Conservation (phyloP, 2,797 vertebrate species). For the Eutrigla gurnardus region DNA sequence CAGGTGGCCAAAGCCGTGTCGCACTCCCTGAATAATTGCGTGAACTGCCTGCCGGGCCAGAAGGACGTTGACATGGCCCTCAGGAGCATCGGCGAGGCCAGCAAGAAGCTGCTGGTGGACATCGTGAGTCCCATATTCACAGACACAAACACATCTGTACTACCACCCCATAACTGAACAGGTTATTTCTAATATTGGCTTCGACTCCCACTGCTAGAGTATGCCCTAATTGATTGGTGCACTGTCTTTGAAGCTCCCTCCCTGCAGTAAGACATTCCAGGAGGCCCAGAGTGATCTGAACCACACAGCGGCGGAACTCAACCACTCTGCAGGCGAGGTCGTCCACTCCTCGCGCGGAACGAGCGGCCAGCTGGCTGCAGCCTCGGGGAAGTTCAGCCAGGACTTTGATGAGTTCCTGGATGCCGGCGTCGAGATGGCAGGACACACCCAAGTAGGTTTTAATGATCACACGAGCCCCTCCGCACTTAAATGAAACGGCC, state of each 20-base stretch:
- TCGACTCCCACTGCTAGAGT: slow-evolving; percentile 8
- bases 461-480: slow-evolving; percentile 21
- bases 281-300: slow-evolving; percentile 98
- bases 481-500: slow-evolving; percentile 17
- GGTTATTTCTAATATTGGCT: slow-evolving; percentile 16
- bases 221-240: slow-evolving; percentile 30
- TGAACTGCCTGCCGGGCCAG: slow-evolving; percentile 98
- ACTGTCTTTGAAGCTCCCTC: slow-evolving; percentile 87
- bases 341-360: slow-evolving; percentile 95
- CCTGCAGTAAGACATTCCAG: slow-evolving; percentile 95
- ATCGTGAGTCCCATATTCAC: slow-evolving; percentile 83
- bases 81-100: slow-evolving; percentile 97
- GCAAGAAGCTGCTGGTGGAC: slow-evolving; percentile 98
- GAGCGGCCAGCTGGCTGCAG: slow-evolving; percentile 93
- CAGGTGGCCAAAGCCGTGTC: slow-evolving; percentile 99
- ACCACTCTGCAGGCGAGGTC: slow-evolving; percentile 97
- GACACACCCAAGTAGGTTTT: slow-evolving; percentile 92
- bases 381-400: slow-evolving; percentile 97
- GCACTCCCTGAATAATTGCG: slow-evolving; percentile 97
- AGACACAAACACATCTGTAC: slow-evolving; percentile 9
- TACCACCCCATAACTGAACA: background rate
- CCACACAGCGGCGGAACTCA: slow-evolving; percentile 96
- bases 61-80: slow-evolving; percentile 99
- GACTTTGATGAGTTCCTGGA: slow-evolving; percentile 99
- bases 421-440: slow-evolving; percentile 98